Percentiles rank a stretch among this genome's conserved stretches.
These are phyloP conservation scores for Columbina picui DNA, from an alignment of 2,113 vertebrate genomes.

Conservation along the genomic window DNA sequence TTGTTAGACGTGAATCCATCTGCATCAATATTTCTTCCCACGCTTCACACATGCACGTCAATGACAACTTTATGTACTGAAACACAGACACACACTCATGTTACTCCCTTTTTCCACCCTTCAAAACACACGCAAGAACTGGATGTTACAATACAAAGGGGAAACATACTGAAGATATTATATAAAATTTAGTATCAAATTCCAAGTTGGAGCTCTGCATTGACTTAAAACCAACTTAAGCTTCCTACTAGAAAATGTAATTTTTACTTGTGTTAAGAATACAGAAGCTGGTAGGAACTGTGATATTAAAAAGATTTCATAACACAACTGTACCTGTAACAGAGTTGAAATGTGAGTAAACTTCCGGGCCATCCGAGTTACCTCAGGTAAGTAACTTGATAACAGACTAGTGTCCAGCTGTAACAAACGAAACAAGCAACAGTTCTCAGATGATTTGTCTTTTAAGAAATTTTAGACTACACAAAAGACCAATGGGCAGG, in stretches of 20 bases:
- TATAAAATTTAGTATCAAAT: background rate
- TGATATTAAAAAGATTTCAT: background rate
- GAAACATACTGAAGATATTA: background rate
- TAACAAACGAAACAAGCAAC: slow-evolving; percentile 25
- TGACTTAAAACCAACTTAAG: background rate
- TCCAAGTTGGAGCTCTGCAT: background rate
- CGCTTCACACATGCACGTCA: slow-evolving; percentile 97
- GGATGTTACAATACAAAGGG: background rate
- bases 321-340: slow-evolving; percentile 80
- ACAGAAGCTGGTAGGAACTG: background rate
- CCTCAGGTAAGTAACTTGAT: slow-evolving; percentile 91
- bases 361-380: slow-evolving; percentile 96
- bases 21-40: slow-evolving; percentile 99
- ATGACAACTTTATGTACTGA: slow-evolving; percentile 92
- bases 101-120: background rate
- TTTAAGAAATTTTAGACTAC: background rate
- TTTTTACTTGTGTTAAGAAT: background rate
- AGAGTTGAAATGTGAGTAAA: slow-evolving; percentile 98
- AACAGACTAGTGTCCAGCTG: slow-evolving; percentile 93
- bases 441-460: background rate
- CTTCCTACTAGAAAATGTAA: background rate
- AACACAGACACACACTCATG: background rate
- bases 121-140: background rate
- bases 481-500: background rate
- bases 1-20: slow-evolving; percentile 97